phyloP scores from a whole-genome alignment of 2,888 invertebrate species.

The Temnothorax rugatulus region DNA sequence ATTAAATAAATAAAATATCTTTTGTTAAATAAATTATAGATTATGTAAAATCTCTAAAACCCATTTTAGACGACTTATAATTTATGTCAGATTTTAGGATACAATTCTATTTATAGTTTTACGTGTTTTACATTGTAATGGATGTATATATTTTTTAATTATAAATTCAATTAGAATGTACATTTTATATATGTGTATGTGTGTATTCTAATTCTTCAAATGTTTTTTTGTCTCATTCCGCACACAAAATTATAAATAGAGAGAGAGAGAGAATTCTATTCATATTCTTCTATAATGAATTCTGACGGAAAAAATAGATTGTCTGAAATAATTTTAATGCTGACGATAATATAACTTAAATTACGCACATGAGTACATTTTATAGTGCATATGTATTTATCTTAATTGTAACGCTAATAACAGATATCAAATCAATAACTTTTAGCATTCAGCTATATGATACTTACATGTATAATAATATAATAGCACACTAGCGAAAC shows the following conservation, averaged over 20 bases:
- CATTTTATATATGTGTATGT: neutral
- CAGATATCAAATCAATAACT: neutral
- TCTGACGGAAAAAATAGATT: neutral
- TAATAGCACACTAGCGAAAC: neutral
- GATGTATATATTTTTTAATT: neutral
- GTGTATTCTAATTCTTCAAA: neutral
- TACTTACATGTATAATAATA: neutral
- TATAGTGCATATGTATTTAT: neutral
- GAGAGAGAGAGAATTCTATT: neutral
- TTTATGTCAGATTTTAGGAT: neutral
- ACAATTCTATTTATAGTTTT: neutral
- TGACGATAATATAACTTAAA: neutral
- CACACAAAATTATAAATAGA: neutral
- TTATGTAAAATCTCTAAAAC: neutral
- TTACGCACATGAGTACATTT: neutral
- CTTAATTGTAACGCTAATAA: neutral
- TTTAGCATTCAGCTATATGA: neutral
- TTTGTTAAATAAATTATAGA: neutral
- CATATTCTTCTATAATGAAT: neutral
- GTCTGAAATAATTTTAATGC: neutral
- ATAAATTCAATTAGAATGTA: neutral
- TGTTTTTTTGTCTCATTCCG: neutral
- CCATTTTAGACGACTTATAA: neutral
- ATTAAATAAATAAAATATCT: neutral
- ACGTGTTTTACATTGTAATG: neutral